Evolutionary conservation across 2,113 vertebrate genomes (phyloP).

Genomic region (Saccopteryx leptura): DNA sequence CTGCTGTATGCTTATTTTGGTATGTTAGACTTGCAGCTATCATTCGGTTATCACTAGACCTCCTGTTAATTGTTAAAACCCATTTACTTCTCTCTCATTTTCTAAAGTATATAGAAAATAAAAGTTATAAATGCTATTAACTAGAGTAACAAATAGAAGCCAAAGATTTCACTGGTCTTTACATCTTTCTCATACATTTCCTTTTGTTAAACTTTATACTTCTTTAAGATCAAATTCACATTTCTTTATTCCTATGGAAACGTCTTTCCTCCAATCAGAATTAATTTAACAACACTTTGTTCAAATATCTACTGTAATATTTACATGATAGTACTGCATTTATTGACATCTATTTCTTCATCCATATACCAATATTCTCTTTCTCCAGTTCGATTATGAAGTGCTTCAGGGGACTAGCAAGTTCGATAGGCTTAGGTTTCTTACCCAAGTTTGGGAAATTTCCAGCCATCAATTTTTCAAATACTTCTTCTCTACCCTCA

Average conservation of each 20-base stretch:
- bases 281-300: neutral
- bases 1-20: neutral
- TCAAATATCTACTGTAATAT: neutral
- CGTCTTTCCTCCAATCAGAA: neutral
- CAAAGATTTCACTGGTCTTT: neutral
- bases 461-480: neutral
- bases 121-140: neutral
- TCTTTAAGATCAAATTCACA: neutral
- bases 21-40: neutral
- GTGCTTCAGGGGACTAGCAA: neutral
- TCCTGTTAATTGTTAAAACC: neutral
- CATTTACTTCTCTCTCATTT: neutral
- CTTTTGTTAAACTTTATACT: neutral
- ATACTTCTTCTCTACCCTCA: neutral
- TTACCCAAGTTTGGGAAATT: neutral
- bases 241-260: neutral
- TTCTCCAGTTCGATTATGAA: neutral
- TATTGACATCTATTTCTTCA: neutral
- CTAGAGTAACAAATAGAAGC: neutral
- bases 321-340: neutral
- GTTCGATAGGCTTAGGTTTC: neutral
- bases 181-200: neutral
- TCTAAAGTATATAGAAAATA: neutral
- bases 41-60: neutral
- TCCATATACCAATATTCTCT: neutral